Conservation (phyloP, 2,113 vertebrate genomes). For the Albula goreensis region DNA sequence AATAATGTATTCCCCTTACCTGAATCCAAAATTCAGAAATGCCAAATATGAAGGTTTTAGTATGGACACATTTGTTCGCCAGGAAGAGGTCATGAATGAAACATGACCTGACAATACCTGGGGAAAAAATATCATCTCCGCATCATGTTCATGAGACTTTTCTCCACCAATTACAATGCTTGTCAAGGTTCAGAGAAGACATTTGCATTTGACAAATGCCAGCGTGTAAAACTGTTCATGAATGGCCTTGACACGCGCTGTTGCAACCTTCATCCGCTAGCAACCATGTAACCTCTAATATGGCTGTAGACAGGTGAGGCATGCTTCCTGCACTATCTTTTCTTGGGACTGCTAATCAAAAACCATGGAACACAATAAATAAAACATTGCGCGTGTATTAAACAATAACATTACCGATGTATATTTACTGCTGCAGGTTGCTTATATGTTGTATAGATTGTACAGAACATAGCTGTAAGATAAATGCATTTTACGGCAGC, state of each 20-base stretch:
- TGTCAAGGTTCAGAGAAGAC: background rate
- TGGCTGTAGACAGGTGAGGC: too few species aligned
- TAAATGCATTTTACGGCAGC: too few species aligned
- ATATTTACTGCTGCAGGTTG: too few species aligned
- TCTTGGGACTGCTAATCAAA: too few species aligned
- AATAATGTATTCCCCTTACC: background rate
- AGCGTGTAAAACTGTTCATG: background rate
- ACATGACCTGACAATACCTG: background rate
- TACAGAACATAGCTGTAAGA: too few species aligned
- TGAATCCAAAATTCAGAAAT: background rate
- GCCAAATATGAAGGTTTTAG: background rate
- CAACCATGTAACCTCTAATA: too few species aligned
- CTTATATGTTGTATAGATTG: too few species aligned
- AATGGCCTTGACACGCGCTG: background rate
- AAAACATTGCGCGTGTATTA: background rate
- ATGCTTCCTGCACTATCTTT: too few species aligned
- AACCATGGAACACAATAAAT: background rate
- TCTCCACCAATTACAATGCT: background rate
- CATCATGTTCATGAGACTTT: background rate
- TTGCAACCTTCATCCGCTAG: too few species aligned
- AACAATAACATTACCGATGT: background rate
- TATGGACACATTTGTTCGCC: background rate
- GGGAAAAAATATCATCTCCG: background rate
- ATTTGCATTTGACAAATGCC: background rate
- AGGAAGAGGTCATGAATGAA: slow-evolving; percentile 3